Conservation (phyloP, 2,797 vertebrate genomes). For the Helostoma temminkii region DNA sequence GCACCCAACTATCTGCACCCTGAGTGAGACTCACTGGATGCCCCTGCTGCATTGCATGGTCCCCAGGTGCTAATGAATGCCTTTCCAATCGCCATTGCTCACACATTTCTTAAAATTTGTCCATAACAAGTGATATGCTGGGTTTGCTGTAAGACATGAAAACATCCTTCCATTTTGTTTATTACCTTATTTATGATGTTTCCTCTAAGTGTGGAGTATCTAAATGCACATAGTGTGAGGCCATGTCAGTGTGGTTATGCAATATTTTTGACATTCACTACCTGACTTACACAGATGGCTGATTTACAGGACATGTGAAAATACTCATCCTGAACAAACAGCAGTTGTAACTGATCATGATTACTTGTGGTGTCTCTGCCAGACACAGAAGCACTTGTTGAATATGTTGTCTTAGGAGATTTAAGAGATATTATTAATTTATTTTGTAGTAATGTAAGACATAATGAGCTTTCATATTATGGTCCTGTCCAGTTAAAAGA, state of each 20-base stretch:
- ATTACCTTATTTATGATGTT: neutral
- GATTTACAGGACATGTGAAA: slow-evolving; percentile 6
- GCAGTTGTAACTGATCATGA: neutral
- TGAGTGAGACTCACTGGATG: slow-evolving; percentile 12
- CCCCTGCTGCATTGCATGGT: slow-evolving; percentile 10
- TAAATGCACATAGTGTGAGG: neutral
- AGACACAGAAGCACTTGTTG: slow-evolving; percentile 13
- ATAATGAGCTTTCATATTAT: slow-evolving; percentile 11
- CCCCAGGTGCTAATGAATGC: slow-evolving; percentile 40
- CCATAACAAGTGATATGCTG: slow-evolving; percentile 23
- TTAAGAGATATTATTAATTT: too few species aligned
- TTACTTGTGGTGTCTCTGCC: neutral
- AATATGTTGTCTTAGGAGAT: slow-evolving; percentile 10
- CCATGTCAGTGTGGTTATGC: neutral
- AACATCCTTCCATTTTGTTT: slow-evolving; percentile 7
- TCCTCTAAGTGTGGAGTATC: neutral
- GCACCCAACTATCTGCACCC: slow-evolving; percentile 2
- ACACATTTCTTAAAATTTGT: slow-evolving; percentile 20
- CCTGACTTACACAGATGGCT: neutral
- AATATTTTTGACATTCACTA: neutral
- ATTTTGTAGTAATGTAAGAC: slow-evolving; percentile 11
- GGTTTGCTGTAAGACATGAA: slow-evolving; percentile 1
- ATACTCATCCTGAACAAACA: neutral
- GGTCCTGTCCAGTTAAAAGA: slow-evolving; percentile 21
- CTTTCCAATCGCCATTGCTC: slow-evolving; percentile 38